Evolutionary conservation across 2,113 vertebrate genomes (phyloP), one percentile per base, ranked within the genome.

Genomic region (Halcyon senegalensis): DNA sequence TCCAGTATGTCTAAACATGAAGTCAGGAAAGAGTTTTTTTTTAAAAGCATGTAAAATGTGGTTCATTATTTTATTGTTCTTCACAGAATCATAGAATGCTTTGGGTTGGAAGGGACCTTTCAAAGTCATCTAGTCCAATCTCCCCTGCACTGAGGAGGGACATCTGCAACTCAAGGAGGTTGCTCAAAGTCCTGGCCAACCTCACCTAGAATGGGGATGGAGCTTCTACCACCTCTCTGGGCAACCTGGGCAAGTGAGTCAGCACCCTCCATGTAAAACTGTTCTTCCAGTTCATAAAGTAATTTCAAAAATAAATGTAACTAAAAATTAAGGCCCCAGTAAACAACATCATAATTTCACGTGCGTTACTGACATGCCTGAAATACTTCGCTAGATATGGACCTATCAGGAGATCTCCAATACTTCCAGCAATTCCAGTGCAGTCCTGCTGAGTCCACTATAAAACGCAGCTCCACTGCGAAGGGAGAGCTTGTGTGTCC

Each of bases 401-500:
- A 81, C 30, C 10, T 56, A 56, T 3, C n/a, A 59, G 31, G 37
- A 55, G 16, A 69, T 56, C 41, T 35, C 58, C 4, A 33, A 58
- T 5, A 23, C 41, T 84, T 63, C 77, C 50, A 88, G 64, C 16
- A 86, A 67, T 41, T 33, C 80, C 84, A 91, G 46, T 1, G 17
- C 15, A 15, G 23, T 24, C 21, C 77, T 75, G 51, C 11, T 11
- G 8, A 84, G 20, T 23, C 28, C 72, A 77, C 41, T 7, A 62
- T 2, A 41, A 30, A 56, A 51, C 37, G 44, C 5, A n/a, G 3
- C 25, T 27, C 55, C 53, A 56, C 23, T 62, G 13, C 8, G 63
- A 67, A 1, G 23, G 5, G 3, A 12, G 5, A 78, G 35, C 31
- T 37, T 11, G 0, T 0, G 0, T 13, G 5, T 30, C 41, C 77